Evolutionary conservation across 2,113 vertebrate genomes (phyloP), one percentile per base, ranked within the genome.

Genomic region (Phocoena sinus): DNA sequence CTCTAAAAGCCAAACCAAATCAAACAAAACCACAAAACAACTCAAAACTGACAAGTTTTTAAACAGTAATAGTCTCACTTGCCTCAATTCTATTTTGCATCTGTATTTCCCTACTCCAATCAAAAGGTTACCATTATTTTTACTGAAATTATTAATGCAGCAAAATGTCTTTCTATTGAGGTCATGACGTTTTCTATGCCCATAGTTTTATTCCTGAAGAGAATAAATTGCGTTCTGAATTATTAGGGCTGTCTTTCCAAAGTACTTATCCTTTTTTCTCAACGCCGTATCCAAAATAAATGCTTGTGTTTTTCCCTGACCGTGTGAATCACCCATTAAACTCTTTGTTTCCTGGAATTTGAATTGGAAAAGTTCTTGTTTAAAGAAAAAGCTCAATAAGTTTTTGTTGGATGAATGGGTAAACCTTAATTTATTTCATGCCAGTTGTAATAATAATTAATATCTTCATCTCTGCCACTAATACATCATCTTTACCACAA

Each of bases 371-470:
- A 13, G 17, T 83, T 84, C 70, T 71, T 87, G 25, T 63, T 92
- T 73, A 86, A 85, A 94, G 68, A 79, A 89, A 89, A 90, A 67
- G 13, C 81, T 86, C 41, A 74, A 23, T 94, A 94, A 38, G 47
- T 96, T 41, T 91, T 84, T 92, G 70, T 60, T 92, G 47, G 62
- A 70, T 85, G 94, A 85, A 47, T 82, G 70, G 13, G 2, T 5
- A 58, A 89, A 76, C 50, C 50, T 92, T 76, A 84, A 80, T 76
- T 96, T 83, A 84, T 84, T 84, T 88, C 44, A 47, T 77, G 70
- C 84, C 88, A 93, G n/a, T 92, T 88, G 53, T 92, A 70, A 74
- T 63, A 95, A 89, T 96, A 97, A 94, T 89, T 95, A 95, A 80
- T 95, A 92, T 44, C 44, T 86, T 44, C 73, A 86, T 76, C 74